phyloP scores from a whole-genome alignment of 2,797 vertebrate species.

The Hoplostethus atlanticus region DNA sequence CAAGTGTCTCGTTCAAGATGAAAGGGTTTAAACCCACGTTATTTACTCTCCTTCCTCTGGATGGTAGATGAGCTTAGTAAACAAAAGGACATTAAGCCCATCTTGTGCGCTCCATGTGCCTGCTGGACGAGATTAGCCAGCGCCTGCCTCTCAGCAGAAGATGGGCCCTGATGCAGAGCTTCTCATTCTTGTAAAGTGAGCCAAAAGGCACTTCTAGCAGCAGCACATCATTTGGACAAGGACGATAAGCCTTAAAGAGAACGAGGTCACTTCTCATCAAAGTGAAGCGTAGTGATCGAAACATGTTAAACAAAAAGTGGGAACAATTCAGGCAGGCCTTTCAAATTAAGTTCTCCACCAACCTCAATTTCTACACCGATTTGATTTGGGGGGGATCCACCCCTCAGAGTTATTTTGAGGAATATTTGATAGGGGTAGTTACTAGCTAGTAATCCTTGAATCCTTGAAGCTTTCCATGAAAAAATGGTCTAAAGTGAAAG shows the following conservation, averaged over 20 bases:
- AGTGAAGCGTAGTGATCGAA: conserved; percentile 30
- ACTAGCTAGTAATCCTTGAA: conserved; percentile 51
- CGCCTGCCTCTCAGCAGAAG: conserved; percentile 60
- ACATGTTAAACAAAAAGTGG: conserved; percentile 14
- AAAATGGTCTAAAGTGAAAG: conserved; percentile 50
- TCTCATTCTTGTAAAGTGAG: conserved; percentile 49
- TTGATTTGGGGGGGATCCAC: not conserved
- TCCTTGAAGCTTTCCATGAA: conserved; percentile 43
- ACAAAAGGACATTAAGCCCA: conserved; percentile 73
- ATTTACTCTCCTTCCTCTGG: conserved; percentile 50
- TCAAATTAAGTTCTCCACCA: conserved; percentile 29
- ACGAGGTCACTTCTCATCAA: conserved; percentile 47
- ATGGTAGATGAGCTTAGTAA: conserved; percentile 71
- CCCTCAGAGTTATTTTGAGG: conserved; percentile 33
- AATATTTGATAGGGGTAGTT: conserved; percentile 26
- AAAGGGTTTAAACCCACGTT: conserved; percentile 66
- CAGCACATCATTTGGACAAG: conserved; percentile 51
- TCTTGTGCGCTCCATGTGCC: conserved; percentile 57
- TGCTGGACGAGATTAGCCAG: conserved; percentile 71
- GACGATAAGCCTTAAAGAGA: conserved; percentile 55
- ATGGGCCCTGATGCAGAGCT: conserved; percentile 57
- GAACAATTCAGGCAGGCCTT: conserved; percentile 25
- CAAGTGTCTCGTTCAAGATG: conserved; percentile 48
- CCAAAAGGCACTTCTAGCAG: conserved; percentile 30
- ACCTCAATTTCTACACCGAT: not conserved